These are phyloP conservation scores for Machimus atricapillus DNA, from an alignment of 2,888 invertebrate species.

Conservation along the genomic window DNA sequence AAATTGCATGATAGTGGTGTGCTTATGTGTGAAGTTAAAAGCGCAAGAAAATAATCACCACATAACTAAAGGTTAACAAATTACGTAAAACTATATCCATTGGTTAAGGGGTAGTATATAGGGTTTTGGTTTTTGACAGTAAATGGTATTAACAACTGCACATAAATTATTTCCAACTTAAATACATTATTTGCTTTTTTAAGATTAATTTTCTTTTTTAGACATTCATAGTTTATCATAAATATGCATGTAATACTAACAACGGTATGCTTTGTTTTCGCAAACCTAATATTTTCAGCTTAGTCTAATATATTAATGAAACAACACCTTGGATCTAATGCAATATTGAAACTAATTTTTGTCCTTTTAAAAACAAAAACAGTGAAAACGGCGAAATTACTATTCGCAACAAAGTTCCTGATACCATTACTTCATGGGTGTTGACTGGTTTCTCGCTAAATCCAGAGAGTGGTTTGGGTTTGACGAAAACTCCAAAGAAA, in stretches of 20 bases:
- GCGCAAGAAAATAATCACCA: not conserved
- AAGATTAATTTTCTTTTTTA: not conserved
- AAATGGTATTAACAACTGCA: not conserved
- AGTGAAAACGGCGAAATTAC: constrained; percentile 61
- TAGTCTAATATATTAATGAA: not conserved
- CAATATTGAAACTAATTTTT: not conserved
- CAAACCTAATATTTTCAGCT: not conserved
- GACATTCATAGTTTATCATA: not conserved
- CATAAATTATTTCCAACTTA: not conserved
- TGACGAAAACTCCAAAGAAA: constrained; percentile 73
- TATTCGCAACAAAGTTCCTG: constrained; percentile 73
- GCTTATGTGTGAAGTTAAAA: not conserved
- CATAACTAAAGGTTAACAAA: not conserved
- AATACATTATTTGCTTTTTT: not conserved
- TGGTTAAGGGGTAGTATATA: not conserved
- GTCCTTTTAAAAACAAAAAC: not conserved
- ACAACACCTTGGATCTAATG: not conserved
- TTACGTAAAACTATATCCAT: not conserved
- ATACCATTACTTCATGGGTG: constrained; percentile 86
- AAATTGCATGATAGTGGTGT: not conserved
- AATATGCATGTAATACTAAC: not conserved
- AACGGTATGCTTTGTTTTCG: not conserved
- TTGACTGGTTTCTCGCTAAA: constrained; percentile 84
- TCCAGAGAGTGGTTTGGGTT: constrained; percentile 76
- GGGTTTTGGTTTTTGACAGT: not conserved